Evolutionary conservation across 2,113 vertebrate species (phyloP).

Genomic region (Pteropus alecto): DNA sequence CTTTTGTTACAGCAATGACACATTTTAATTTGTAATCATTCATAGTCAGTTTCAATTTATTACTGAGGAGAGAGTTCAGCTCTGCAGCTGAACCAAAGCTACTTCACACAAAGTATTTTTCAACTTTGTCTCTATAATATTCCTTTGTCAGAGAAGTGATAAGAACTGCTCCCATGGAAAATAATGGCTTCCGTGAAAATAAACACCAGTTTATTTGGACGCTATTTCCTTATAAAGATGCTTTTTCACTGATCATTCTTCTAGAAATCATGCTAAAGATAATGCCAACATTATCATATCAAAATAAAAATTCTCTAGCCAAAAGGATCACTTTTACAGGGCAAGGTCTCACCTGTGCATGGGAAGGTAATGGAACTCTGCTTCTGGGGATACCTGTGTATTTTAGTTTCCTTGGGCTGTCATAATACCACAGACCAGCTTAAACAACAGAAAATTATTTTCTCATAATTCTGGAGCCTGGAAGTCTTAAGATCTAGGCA

Average conservation of each 20-base stretch:
- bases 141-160: conserved; percentile 13
- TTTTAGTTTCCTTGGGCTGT: background rate
- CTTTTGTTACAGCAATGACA: conserved; percentile 28
- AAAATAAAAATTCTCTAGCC: background rate
- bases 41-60: conserved; percentile 22
- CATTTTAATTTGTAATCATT: conserved; percentile 49
- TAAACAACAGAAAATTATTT: background rate
- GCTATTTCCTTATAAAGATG: background rate
- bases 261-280: background rate
- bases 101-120: background rate
- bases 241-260: background rate
- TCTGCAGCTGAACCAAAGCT: conserved; percentile 25
- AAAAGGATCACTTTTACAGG: background rate
- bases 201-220: background rate
- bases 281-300: background rate
- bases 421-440: background rate
- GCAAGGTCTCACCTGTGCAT: background rate
- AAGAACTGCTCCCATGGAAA: background rate
- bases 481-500: background rate
- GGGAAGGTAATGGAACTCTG: background rate
- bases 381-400: background rate
- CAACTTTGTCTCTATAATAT: conserved; percentile 14
- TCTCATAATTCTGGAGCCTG: background rate
- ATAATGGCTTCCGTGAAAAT: background rate
- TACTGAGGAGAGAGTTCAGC: background rate